These are phyloP conservation scores for Hippocampus comes DNA, from an alignment of 2,113 vertebrate species.

Conservation along the genomic window DNA sequence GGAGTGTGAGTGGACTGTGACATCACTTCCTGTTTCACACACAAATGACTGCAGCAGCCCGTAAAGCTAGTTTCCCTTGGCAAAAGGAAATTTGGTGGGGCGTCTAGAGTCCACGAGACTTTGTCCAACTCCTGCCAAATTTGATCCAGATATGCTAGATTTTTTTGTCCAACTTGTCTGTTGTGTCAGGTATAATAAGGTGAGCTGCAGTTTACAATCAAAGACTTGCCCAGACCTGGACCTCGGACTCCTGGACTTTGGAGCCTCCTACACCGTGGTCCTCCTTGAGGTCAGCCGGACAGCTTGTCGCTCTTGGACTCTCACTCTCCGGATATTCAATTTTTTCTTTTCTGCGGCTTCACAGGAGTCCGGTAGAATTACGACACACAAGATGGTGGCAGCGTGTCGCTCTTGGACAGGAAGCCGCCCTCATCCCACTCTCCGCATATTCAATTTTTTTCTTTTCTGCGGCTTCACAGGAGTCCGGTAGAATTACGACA, in stretches of 20 bases:
- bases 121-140: background rate
- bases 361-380: conserved; percentile 58
- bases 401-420: background rate
- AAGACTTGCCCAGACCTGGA: conserved; percentile 60
- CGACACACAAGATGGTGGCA: conserved; percentile 67
- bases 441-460: conserved; percentile 6
- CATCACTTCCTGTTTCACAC: background rate
- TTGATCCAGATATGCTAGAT: background rate
- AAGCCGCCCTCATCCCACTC: too few species aligned
- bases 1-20: conserved; percentile 75
- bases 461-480: conserved; percentile 52
- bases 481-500: conserved; percentile 26
- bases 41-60: background rate
- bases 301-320: background rate
- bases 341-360: background rate
- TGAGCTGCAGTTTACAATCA: conserved; percentile 57
- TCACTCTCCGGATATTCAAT: background rate
- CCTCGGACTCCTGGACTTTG: conserved; percentile 86
- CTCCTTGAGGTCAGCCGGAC: conserved; percentile 78
- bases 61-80: background rate
- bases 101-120: too few species aligned
- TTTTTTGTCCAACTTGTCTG: background rate
- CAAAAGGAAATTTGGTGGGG: too few species aligned
- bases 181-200: conserved; percentile 61
- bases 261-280: conserved; percentile 80